These are phyloP conservation scores for Hestina assimilis DNA, from an alignment of 1,140 invertebrate genomes.

Conservation along the genomic window DNA sequence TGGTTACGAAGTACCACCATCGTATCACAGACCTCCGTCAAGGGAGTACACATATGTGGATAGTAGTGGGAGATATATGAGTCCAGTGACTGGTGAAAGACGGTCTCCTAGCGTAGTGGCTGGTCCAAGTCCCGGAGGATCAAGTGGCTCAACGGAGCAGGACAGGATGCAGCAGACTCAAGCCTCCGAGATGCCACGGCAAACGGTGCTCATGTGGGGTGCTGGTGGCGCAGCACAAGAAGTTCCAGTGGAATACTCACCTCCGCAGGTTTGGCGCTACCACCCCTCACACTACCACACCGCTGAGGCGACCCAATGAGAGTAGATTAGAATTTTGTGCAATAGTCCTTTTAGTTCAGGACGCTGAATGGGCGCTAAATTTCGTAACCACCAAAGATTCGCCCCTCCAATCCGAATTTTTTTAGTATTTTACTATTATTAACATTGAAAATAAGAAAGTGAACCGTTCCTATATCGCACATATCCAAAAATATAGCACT, in stretches of 20 bases:
- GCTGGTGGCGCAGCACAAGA: constrained; percentile 70
- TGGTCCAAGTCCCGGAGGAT: constrained; percentile 63
- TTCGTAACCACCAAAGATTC: constrained; percentile 18
- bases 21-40: constrained; percentile 69
- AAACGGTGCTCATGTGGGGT: constrained; percentile 94
- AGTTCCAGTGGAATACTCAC: constrained; percentile 66
- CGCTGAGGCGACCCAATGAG: constrained; percentile 70
- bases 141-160: constrained; percentile 59
- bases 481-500: constrained; percentile 10
- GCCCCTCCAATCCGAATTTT: constrained; percentile 29
- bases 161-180: constrained; percentile 61
- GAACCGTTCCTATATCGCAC: constrained; percentile 19
- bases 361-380: constrained; percentile 4
- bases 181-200: constrained; percentile 84
- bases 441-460: constrained; percentile 7
- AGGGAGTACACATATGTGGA: constrained; percentile 79
- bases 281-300: constrained; percentile 72
- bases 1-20: constrained; percentile 68
- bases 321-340: constrained; percentile 40
- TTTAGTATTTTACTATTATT: constrained; percentile 26
- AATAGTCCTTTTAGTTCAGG: constrained; percentile 19
- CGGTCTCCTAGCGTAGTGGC: constrained; percentile 77
- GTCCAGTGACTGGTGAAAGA: constrained; percentile 64
- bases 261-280: constrained; percentile 74
- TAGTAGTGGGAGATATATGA: constrained; percentile 63